phyloP scores from a whole-genome alignment of 2,113 vertebrate species.

The Mobula hypostoma region DNA sequence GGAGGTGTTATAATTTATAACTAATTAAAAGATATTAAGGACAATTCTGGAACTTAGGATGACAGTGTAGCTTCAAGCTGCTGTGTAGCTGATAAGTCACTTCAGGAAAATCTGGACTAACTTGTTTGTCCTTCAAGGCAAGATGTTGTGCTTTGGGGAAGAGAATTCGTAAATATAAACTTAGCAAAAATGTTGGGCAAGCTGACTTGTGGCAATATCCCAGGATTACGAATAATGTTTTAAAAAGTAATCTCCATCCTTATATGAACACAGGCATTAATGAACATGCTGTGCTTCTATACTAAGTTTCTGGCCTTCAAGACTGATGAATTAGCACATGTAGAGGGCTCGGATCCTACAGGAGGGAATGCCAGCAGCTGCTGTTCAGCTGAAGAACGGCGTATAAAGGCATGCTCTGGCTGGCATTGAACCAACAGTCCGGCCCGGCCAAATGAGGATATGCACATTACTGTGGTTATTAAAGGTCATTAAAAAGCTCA shows the following conservation, averaged over 20 bases:
- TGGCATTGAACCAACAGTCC: not conserved
- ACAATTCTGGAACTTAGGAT: no score
- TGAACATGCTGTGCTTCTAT: not conserved
- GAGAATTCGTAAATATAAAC: not conserved
- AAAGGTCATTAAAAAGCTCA: not conserved
- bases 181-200: not conserved
- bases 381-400: not conserved
- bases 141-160: not conserved
- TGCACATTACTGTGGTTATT: not conserved
- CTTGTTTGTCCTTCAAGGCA: not conserved
- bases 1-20: no score
- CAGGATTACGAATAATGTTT: not conserved
- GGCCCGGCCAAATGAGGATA: not conserved
- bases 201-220: no score
- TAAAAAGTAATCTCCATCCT: not conserved
- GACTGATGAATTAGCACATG: not conserved
- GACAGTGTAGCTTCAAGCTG: not conserved
- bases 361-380: constrained; percentile 17
- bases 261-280: not conserved
- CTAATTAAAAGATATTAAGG: no score
- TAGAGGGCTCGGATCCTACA: not conserved
- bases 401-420: not conserved
- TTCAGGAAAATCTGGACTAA: not conserved
- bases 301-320: not conserved
- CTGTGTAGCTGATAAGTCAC: no score